Evolutionary conservation across 2,888 invertebrate genomes (phyloP).

Genomic region (Drosophila nr. medialis): DNA sequence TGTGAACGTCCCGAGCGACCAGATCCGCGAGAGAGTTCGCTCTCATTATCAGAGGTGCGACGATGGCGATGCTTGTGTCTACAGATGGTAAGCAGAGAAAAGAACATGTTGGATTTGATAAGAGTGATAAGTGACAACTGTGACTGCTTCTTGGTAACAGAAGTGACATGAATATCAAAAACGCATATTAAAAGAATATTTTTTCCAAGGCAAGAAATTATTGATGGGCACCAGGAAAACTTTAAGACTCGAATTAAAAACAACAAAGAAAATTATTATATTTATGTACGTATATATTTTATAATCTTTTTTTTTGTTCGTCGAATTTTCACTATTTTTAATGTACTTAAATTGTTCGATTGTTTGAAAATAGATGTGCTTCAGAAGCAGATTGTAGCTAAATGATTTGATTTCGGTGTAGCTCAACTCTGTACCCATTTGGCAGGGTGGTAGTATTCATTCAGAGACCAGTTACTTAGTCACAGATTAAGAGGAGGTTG

Average conservation of each 20-base stretch:
- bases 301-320: not conserved
- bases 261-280: not conserved
- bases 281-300: not conserved
- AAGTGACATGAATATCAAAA: not conserved
- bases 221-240: not conserved
- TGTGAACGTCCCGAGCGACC: constrained; percentile 92
- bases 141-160: not conserved
- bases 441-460: not conserved
- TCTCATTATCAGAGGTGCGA: constrained; percentile 94
- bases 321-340: not conserved
- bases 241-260: no score
- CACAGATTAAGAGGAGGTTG: not conserved
- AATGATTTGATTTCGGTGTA: not conserved
- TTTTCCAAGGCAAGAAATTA: not conserved
- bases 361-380: not conserved
- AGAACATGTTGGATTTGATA: not conserved
- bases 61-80: constrained; percentile 92
- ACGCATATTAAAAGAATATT: not conserved
- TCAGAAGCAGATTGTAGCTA: not conserved
- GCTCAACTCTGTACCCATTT: not conserved
- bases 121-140: not conserved
- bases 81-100: not conserved
- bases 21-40: constrained; percentile 94
- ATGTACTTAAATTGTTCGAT: not conserved
- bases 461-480: not conserved